Conservation (phyloP, 2,888 invertebrate species). For the Plebejus melissa region DNA sequence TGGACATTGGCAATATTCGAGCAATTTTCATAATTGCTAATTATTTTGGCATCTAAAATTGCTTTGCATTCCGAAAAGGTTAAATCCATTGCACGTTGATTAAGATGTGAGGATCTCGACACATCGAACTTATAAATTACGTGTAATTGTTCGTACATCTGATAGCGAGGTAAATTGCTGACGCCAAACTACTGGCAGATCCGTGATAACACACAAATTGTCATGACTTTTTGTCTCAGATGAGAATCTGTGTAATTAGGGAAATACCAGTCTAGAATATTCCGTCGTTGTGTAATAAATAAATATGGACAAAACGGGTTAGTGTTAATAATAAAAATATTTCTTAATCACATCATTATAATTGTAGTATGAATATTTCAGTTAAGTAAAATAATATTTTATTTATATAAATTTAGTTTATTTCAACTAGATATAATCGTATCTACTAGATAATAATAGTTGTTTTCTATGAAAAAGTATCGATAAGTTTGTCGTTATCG, state of each 20-base stretch:
- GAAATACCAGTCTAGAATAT: conserved; percentile 11
- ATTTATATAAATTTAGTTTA: background rate
- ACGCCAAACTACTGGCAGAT: conserved; percentile 7
- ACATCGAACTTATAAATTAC: conserved; percentile 18
- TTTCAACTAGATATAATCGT: background rate
- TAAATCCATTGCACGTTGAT: conserved; percentile 8
- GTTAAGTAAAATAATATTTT: background rate
- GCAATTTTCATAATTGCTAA: conserved; percentile 11
- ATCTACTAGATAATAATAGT: background rate
- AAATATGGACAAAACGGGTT: background rate
- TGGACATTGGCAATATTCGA: background rate
- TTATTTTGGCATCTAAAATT: conserved; percentile 5
- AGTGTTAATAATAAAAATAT: background rate
- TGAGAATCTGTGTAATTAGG: conserved; percentile 7
- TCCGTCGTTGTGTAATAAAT: background rate
- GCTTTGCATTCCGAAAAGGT: conserved; percentile 5
- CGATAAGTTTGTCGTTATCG: conserved; percentile 4
- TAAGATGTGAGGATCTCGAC: background rate
- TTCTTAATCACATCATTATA: background rate
- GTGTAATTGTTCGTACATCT: conserved; percentile 14
- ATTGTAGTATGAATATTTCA: background rate
- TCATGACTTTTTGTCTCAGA: conserved; percentile 22
- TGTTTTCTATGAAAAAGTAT: background rate
- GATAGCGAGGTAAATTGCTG: background rate
- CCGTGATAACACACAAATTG: background rate